Percentiles rank a stretch among this genome's conserved stretches.
These are phyloP conservation scores for Caenorhabditis angaria DNA, from an alignment of 2,888 invertebrate genomes.

Conservation along the genomic window DNA sequence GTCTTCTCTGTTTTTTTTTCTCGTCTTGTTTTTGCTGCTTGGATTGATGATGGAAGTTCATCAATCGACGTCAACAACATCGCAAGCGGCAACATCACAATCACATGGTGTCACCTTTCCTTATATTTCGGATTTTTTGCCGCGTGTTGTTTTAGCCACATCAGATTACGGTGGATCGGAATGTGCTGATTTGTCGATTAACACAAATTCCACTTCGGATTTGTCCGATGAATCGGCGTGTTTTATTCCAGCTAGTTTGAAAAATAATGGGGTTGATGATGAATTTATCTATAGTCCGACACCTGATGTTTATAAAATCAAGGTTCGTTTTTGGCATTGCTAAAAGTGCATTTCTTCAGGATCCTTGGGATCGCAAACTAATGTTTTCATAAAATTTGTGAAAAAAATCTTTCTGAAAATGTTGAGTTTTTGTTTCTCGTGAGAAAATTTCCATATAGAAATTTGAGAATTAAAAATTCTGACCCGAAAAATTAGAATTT, in stretches of 20 bases:
- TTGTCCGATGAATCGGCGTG: not conserved
- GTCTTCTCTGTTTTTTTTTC: not conserved
- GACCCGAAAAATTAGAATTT: too few species aligned
- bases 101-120: slow-evolving; percentile 25
- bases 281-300: not conserved
- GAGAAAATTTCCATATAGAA: too few species aligned
- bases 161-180: slow-evolving; percentile 34
- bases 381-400: too few species aligned
- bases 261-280: not conserved
- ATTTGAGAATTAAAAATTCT: too few species aligned
- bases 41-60: slow-evolving; percentile 54
- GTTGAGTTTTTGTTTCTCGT: too few species aligned
- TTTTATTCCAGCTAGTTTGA: not conserved
- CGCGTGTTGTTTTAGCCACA: slow-evolving; percentile 24
- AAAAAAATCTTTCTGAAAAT: too few species aligned
- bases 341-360: not conserved
- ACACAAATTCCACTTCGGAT: slow-evolving; percentile 14
- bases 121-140: slow-evolving; percentile 42
- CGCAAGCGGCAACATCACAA: slow-evolving; percentile 10
- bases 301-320: slow-evolving; percentile 19
- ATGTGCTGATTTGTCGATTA: slow-evolving; percentile 19
- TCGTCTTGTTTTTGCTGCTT: not conserved
- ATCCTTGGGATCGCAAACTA: too few species aligned
- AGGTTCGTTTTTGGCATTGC: slow-evolving; percentile 8
- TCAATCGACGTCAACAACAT: slow-evolving; percentile 34